Percentiles rank a stretch among this genome's conserved stretches.
phyloP scores from a whole-genome alignment of 2,888 invertebrate genomes.

The Neoitamus cyanurus region DNA sequence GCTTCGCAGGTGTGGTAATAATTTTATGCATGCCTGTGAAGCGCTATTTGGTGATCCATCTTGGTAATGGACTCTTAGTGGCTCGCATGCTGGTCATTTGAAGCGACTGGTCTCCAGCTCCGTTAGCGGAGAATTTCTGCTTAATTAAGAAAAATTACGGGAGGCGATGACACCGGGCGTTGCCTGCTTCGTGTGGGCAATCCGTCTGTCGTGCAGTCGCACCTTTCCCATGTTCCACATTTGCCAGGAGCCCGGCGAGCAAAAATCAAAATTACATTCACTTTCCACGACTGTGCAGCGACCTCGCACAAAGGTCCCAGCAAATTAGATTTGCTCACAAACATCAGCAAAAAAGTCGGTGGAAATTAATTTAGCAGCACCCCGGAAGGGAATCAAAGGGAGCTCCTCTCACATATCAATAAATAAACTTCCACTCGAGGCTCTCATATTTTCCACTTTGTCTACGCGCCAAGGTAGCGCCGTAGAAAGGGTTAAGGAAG shows the following conservation, averaged over 20 bases:
- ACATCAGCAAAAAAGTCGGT: not conserved
- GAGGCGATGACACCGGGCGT: constrained; percentile 7
- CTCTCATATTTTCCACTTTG: constrained; percentile 49
- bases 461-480: not conserved
- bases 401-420: constrained; percentile 45
- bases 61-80: constrained; percentile 25
- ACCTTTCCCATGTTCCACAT: constrained; percentile 19
- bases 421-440: constrained; percentile 41
- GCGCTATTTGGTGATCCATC: constrained; percentile 28
- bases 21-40: constrained; percentile 37
- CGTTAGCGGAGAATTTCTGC: not conserved
- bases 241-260: not conserved
- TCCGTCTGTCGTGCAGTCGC: not conserved
- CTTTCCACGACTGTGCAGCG: not conserved
- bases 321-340: not conserved
- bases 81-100: not conserved
- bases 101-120: not conserved
- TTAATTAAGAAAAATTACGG: constrained; percentile 8
- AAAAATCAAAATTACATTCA: constrained; percentile 8
- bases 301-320: not conserved
- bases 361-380: constrained; percentile 20
- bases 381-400: not conserved
- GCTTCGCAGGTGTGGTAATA: constrained; percentile 42
- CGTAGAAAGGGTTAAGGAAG: constrained; percentile 27
- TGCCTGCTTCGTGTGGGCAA: not conserved